Evolutionary conservation across 35 echinoderm and acorn worm species (phyloP), one percentile per base, ranked within the genome.

Genomic region (Apostichopus californicus): DNA sequence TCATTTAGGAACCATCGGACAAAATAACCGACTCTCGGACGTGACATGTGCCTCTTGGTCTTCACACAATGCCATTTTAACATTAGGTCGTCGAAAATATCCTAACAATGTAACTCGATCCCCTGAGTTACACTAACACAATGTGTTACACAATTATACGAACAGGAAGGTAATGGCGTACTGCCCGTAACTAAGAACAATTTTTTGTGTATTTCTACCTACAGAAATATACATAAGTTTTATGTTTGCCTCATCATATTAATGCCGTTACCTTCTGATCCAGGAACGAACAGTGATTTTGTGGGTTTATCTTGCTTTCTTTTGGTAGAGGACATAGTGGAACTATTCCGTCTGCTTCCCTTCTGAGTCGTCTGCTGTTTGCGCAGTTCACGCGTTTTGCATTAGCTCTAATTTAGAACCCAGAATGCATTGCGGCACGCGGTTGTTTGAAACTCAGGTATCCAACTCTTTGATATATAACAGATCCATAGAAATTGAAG

Each of bases 361-460:
- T 79, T 90, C 60, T 28, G 87, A 91, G 95, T 96, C 95, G 95
- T 96, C 95, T 96, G 95, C 95, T 96, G 86, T 89, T 89, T 89
- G 86, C 86, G 86, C 86, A 89, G 86, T 89, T 68, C 52, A 25
- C 86, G 21, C 20, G 71, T 83, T 64, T 65, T 88, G 86, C 86
- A 64, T 58, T 64, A 89, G 61, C 34, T 46, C 34, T 54, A 58
- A 87, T 89, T 20, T 18, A 89, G 25, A 57, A 85, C 81, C 81
- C 81, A 85, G 20, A 85, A 85, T 85, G 81, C 81, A 58, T 85
- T 85, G 81, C 55, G 54, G 5, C 17, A 85, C 55, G 57, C 55
- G 34, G 81, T 15, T 56, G 81, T 85, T 25, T 9, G 52, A 20
- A 85, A 60, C 23, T 85, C 12, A 17, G 57, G 57, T 23, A 18